These are phyloP conservation scores for Epinotia nisella DNA, from an alignment of 2,888 invertebrate genomes.

Conservation along the genomic window DNA sequence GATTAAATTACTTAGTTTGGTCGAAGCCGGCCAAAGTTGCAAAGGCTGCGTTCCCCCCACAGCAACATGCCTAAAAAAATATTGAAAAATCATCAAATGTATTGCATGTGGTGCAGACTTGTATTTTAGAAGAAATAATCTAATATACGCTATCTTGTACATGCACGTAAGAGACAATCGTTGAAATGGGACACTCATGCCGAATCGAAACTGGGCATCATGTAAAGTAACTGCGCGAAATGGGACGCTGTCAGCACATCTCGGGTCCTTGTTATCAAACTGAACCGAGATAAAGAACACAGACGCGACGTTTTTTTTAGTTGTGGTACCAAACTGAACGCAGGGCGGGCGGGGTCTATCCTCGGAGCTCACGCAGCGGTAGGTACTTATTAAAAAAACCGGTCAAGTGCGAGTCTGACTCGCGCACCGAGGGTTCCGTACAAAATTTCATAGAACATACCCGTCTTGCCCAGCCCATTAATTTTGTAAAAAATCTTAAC, in stretches of 20 bases:
- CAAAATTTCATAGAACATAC: too few relatives aligned
- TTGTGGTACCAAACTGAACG: constrained; percentile 9
- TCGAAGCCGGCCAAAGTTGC: too few relatives aligned
- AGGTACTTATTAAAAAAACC: not conserved
- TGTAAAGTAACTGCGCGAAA: constrained; percentile 46
- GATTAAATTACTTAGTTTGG: too few relatives aligned
- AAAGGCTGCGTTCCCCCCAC: too few relatives aligned
- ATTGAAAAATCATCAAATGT: too few relatives aligned
- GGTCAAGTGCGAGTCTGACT: too few relatives aligned
- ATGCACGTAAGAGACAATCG: not conserved
- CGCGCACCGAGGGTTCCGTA: too few relatives aligned
- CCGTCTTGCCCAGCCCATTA: too few relatives aligned
- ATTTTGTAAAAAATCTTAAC: too few relatives aligned
- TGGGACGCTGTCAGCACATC: constrained; percentile 48
- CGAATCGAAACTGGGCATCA: constrained; percentile 38
- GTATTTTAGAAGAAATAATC: too few relatives aligned
- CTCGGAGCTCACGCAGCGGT: not conserved
- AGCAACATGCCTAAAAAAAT: too few relatives aligned
- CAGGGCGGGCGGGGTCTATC: not conserved
- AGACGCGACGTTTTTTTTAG: constrained; percentile 44
- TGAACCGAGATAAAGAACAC: constrained; percentile 46
- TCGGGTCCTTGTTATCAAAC: constrained; percentile 49
- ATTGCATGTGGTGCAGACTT: too few relatives aligned
- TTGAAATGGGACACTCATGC: not conserved
- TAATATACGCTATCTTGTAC: not conserved